Conservation (phyloP, 1,140 invertebrate species). For the Danaus melanippus region DNA sequence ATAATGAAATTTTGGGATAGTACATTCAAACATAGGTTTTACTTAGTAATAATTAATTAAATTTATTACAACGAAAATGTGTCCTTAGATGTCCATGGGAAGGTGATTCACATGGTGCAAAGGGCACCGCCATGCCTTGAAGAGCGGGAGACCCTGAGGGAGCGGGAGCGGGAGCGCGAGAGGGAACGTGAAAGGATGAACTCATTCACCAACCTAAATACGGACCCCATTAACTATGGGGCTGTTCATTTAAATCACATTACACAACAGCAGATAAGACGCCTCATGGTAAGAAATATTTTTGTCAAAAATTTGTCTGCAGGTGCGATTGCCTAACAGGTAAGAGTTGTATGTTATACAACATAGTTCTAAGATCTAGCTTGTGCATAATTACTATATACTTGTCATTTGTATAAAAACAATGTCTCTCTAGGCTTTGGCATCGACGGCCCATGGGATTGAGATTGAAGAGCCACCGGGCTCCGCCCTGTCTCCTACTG, state of each 20-base stretch:
- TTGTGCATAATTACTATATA: too few species aligned
- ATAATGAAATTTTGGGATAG: too few species aligned
- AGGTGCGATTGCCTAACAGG: too few species aligned
- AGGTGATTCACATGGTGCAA: constrained; percentile 95
- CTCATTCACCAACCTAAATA: not conserved
- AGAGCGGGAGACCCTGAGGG: constrained; percentile 2
- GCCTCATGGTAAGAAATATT: constrained; percentile 32
- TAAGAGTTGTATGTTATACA: too few species aligned
- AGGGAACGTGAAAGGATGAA: constrained; percentile 3
- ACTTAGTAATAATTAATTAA: too few species aligned
- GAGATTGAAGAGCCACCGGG: constrained; percentile 56
- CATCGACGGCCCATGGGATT: constrained; percentile 65
- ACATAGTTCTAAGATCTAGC: too few species aligned
- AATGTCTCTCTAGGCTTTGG: constrained; percentile 34
- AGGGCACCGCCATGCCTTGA: constrained; percentile 74
- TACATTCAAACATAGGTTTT: too few species aligned
- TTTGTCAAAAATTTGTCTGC: not conserved
- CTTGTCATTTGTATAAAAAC: not conserved
- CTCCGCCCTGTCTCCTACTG: constrained; percentile 32
- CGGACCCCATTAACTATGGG: constrained; percentile 6
- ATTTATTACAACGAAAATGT: too few species aligned
- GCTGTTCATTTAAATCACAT: constrained; percentile 3
- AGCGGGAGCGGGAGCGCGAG: constrained; percentile 7
- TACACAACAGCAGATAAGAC: constrained; percentile 49
- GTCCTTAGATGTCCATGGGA: constrained; percentile 87